Base-by-base conservation (phyloP, 2,113 vertebrate species). In the Semnopithecus entellus region DNA sequence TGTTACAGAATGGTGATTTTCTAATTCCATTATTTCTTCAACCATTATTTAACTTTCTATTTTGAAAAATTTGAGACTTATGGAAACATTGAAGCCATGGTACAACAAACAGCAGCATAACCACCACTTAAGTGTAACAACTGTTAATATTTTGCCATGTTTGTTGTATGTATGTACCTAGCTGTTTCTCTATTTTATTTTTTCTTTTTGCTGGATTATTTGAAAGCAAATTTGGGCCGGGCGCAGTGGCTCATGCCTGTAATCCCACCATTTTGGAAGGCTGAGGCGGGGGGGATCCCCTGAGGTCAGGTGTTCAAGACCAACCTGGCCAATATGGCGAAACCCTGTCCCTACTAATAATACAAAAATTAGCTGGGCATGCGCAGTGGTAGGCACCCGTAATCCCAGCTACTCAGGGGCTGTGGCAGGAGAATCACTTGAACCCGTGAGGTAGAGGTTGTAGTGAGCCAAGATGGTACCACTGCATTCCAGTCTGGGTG, bases 21-120 rank as follows among this genome's bases (percentile, higher is more conserved):
- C 48, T 40, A 50, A 30, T 57, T 70, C 83, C 40, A 45, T 59
- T 76, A 61, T 61, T 61, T 87, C 73, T 93, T 86, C 83, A 68
- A 68, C 48, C 38, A 76, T 30, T 38, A 38, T 72, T 72, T 38
- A n/a, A 50, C 25, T 30, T 75, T 64, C 83, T 52, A 64, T 85
- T 85, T 45, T 30, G 25, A 84, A 84, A 84, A 84, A 32, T 64
- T 27, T 48, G 32, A 48, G 48, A 50, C 40, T 3, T 32, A 13
- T 68, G 38, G 75, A 68, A 22, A 78, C 64, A 66, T 66, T 57
- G 73, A n/a, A 88, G 59, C 45, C 52, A 68, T 22, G 18, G 38
- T 30, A 35, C 27, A 68, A 45, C 1, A 27, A 45, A 55, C 59
- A 20, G 27, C 45, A 68, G 10, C 32, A 23, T 27, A n/a, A 48